Base-by-base conservation (phyloP, 2,888 invertebrate genomes). In the Pinctada fucata region DNA sequence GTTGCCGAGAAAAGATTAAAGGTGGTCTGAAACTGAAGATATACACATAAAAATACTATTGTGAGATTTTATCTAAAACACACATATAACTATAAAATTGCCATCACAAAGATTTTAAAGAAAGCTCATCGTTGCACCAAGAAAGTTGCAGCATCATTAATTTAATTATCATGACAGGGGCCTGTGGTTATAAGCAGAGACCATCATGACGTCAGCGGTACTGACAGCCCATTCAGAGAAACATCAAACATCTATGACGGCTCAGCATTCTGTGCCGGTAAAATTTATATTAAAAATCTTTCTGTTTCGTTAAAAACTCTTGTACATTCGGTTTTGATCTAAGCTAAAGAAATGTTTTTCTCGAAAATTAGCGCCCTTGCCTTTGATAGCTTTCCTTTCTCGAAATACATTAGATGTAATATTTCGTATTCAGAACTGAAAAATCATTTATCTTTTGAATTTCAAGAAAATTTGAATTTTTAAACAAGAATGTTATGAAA, bases 141-240 rank as follows among this genome's bases (percentile, higher is more conserved):
- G 58, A 10, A 58, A 10, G 1, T 58, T 58, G 31, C 31, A 31
- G 31, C 31, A 31, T 31, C 31, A 31, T 31, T 31, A 31, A 31
- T 31, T 31, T 31, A 31, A 31, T 51, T 13, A 6, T 48, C 49
- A 2, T 75, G 86, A 3, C 82, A 94, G 93, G 94, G 92, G 2
- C 94, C 94, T 4, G 93, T 95, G n/a, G 94, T 95, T 2, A 90
- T 95, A 49, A 94, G 94, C 81, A 89, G 95, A 8, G 95, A 95
- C 89, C 95, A 95, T 87, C 95, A 95, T 90, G 95, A 95, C 88
- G 95, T 95, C 48, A 94, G 94, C 80, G 95, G 95, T 16, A 94
- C 94, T 1, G 95, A 95, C 90, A 94, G 94, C 83, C 95, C 95
- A 1, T 95, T 93, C 91, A 88, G 95, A 49, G 95, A 95, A 88